phyloP scores from a whole-genome alignment of 2,888 invertebrate genomes.

The Trichopria drosophilae region DNA sequence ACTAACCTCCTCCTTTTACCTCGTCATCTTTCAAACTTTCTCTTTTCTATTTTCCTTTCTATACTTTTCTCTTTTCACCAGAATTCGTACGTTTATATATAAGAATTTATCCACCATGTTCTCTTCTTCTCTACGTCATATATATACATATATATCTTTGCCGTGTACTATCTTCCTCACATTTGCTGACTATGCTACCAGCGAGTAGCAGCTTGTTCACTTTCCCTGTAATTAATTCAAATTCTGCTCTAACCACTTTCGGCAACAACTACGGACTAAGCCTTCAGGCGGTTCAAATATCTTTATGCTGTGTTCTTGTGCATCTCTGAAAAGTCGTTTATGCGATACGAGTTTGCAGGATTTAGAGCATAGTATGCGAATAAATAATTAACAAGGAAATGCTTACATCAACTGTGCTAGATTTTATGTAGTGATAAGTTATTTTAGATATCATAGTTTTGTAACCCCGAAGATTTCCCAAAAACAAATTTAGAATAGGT shows the following conservation, averaged over 20 bases:
- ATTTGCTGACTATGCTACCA: conserved; percentile 24
- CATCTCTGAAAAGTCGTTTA: conserved; percentile 17
- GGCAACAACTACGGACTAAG: conserved; percentile 31
- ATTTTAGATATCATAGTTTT: no score
- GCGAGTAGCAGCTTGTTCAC: conserved; percentile 38
- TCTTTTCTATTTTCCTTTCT: conserved; percentile 31
- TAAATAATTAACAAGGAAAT: conserved; percentile 9
- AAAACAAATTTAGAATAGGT: no score
- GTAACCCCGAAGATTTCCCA: no score
- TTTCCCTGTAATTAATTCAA: conserved; percentile 47
- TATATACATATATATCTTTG: no score
- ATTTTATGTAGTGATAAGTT: no score
- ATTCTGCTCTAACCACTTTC: conserved; percentile 42
- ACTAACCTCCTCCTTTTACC: conserved; percentile 17
- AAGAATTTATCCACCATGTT: conserved; percentile 11
- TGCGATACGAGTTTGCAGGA: conserved; percentile 1
- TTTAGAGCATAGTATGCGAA: no score
- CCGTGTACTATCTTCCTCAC: conserved; percentile 7
- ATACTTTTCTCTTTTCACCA: conserved; percentile 29
- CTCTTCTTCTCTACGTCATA: no score
- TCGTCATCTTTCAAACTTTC: conserved; percentile 31
- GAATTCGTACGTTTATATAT: no score
- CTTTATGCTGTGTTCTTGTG: conserved; percentile 18
- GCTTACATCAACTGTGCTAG: no score
- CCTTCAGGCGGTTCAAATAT: conserved; percentile 28